Percentiles rank a stretch among this genome's conserved stretches.
phyloP scores from a whole-genome alignment of 2,113 vertebrate genomes.

The Melanostigma gelatinosum region DNA sequence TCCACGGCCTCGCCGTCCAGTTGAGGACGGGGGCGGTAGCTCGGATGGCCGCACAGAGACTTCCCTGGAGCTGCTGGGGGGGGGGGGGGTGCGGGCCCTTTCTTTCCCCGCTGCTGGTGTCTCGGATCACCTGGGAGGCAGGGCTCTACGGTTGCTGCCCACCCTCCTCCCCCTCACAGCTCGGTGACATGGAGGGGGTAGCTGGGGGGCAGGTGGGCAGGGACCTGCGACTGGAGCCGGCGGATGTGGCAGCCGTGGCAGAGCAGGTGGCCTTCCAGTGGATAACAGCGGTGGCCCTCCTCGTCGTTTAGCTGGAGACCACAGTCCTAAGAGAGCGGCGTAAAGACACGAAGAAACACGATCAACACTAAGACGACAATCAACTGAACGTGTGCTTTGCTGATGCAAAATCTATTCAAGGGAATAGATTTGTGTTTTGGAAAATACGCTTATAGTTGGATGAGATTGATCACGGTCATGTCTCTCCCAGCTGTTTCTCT shows the following conservation, averaged over 20 bases:
- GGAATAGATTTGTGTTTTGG: not conserved
- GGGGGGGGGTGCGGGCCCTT: constrained; percentile 14
- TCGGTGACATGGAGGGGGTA: constrained; percentile 94
- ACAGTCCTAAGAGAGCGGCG: constrained; percentile 86
- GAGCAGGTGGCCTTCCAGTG: constrained; percentile 92
- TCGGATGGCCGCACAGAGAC: constrained; percentile 37
- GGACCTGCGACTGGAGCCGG: constrained; percentile 85
- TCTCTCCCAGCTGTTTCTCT: not conserved
- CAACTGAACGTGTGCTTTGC: not conserved
- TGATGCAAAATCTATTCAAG: not conserved
- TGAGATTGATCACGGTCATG: not conserved
- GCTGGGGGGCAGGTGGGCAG: constrained; percentile 83
- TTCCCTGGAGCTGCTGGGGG: constrained; percentile 44
- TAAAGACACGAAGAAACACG: constrained; percentile 7
- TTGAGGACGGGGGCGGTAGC: constrained; percentile 34
- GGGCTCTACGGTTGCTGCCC: constrained; percentile 21
- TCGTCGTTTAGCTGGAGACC: constrained; percentile 96
- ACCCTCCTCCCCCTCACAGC: constrained; percentile 83
- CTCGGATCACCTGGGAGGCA: constrained; percentile 42
- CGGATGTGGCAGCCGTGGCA: constrained; percentile 95
- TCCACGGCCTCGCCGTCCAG: constrained; percentile 40
- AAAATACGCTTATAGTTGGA: not conserved
- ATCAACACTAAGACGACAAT: constrained; percentile 1
- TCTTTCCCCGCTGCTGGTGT: constrained; percentile 26
- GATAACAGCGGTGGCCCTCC: constrained; percentile 96